A percentile compares a stretch with the other conserved stretches of the same genome.
phyloP scores from a whole-genome alignment of 2,113 vertebrate genomes.

The Stegastes partitus region DNA sequence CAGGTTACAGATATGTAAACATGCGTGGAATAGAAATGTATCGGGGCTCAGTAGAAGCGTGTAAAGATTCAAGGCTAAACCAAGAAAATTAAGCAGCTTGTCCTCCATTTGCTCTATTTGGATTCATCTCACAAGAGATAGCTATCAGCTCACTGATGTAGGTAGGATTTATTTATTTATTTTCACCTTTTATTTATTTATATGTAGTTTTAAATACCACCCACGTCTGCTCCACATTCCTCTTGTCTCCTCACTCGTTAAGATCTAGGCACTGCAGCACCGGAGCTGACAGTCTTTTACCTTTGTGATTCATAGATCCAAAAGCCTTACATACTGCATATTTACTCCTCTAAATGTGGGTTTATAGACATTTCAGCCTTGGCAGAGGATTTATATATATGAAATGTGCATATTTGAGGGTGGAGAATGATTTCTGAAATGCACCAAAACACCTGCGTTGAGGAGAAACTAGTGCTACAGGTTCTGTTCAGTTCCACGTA shows the following conservation, averaged over 20 bases:
- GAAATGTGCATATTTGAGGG: background rate
- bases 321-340: conserved; percentile 73
- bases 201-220: conserved; percentile 85
- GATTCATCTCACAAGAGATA: conserved; percentile 70
- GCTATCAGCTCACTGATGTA: conserved; percentile 75
- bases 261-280: conserved; percentile 74
- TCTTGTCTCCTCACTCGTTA: conserved; percentile 75
- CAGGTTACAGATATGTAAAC: conserved; percentile 34
- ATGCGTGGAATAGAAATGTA: conserved; percentile 48
- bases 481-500: background rate
- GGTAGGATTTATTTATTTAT: conserved; percentile 80
- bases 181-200: conserved; percentile 82
- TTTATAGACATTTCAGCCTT: conserved; percentile 58
- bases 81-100: conserved; percentile 66
- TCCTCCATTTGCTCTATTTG: conserved; percentile 67
- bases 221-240: conserved; percentile 83
- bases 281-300: conserved; percentile 79
- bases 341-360: conserved; percentile 75
- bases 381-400: conserved; percentile 39
- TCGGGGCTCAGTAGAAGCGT: conserved; percentile 4
- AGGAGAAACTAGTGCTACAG: conserved; percentile 2
- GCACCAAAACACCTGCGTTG: conserved; percentile 8
- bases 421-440: conserved; percentile 14
- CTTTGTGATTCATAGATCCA: conserved; percentile 81
- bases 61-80: conserved; percentile 61